phyloP scores from a whole-genome alignment of 2,888 invertebrate genomes.

The Sialis lutaria region DNA sequence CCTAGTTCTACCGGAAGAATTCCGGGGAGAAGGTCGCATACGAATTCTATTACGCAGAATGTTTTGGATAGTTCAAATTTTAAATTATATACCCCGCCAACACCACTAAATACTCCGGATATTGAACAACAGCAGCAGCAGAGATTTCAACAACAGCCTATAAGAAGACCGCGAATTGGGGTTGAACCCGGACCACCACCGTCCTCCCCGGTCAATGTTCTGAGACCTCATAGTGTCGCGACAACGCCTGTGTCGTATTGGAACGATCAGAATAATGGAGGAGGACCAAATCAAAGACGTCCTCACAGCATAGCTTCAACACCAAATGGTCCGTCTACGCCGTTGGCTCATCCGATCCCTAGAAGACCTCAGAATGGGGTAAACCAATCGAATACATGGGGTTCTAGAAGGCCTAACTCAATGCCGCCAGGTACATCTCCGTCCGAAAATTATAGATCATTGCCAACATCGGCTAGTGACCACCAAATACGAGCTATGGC shows the following conservation, averaged over 20 bases:
- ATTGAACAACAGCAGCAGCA: conserved; percentile 10
- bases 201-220: conserved; percentile 16
- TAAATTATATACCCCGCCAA: conserved; percentile 36
- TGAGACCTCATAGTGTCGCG: conserved; percentile 37
- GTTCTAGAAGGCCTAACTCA: conserved; percentile 12
- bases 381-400: conserved; percentile 16
- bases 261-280: neutral
- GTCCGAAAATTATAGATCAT: conserved; percentile 30
- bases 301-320: conserved; percentile 45
- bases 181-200: conserved; percentile 12
- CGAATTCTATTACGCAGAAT: conserved; percentile 9
- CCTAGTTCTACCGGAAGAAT: conserved; percentile 9
- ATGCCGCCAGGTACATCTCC: conserved; percentile 26
- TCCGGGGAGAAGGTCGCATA: conserved; percentile 11
- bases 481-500: conserved; percentile 38
- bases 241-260: conserved; percentile 20
- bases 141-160: neutral
- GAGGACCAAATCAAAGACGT: conserved; percentile 17
- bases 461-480: conserved; percentile 43
- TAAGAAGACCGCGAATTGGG: conserved; percentile 1
- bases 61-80: conserved; percentile 22
- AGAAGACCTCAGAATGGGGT: conserved; percentile 31
- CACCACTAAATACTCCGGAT: conserved; percentile 21
- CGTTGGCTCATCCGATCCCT: conserved; percentile 35
- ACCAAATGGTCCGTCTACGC: conserved; percentile 20